Conservation (phyloP, 2,113 vertebrate species). For the Brachyistius frenatus region DNA sequence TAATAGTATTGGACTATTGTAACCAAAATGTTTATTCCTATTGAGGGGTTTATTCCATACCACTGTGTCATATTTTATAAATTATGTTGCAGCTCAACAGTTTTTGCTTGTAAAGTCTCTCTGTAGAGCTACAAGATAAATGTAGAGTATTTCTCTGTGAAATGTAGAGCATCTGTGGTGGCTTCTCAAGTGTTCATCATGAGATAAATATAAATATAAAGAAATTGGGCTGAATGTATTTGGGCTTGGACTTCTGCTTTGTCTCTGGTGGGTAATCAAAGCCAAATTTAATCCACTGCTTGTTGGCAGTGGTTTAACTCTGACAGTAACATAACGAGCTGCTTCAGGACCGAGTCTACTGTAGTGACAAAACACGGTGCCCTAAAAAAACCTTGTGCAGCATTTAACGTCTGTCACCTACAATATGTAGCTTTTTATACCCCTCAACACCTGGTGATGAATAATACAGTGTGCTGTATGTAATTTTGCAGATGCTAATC, state of each 20-base stretch:
- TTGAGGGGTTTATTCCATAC: too few species aligned
- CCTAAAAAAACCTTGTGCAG: neutral
- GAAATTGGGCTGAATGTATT: neutral
- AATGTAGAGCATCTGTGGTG: too few species aligned
- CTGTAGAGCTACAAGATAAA: too few species aligned
- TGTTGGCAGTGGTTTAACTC: constrained; percentile 1
- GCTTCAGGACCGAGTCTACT: neutral
- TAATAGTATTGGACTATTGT: neutral
- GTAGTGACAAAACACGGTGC: neutral
- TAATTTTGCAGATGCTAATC: neutral
- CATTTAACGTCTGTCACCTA: neutral
- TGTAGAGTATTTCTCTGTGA: too few species aligned
- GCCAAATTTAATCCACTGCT: constrained; percentile 22
- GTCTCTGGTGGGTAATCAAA: neutral
- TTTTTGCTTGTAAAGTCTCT: too few species aligned
- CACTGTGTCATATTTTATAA: too few species aligned
- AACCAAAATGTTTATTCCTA: too few species aligned
- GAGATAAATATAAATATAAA: neutral
- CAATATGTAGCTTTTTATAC: neutral
- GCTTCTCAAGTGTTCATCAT: neutral
- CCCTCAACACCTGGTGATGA: neutral
- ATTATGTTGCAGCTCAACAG: too few species aligned
- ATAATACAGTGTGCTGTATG: neutral
- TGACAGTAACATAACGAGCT: neutral
- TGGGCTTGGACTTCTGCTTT: neutral